Base-by-base conservation (phyloP, 1,140 invertebrate species). In the Dryas iulia region DNA sequence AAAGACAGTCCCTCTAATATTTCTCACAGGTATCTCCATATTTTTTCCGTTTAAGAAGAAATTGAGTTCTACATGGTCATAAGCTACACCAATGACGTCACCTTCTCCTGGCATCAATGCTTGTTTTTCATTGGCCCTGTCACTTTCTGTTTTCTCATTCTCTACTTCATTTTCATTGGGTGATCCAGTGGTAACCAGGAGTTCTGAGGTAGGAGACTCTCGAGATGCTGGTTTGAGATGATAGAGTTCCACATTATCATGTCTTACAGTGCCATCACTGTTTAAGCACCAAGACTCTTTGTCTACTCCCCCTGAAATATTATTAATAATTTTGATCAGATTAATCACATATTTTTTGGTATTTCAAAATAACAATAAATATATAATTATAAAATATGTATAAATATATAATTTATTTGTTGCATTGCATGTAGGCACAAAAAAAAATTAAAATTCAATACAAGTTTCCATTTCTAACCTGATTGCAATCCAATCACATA, bases 1-100 rank as follows among this genome's bases (percentile, higher is more conserved):
- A 93, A 96, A 99, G 1, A 98, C 95, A 7, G 96, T 96, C 69
- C 98, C 98, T 86, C 96, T 97, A 65, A 99, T 95, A 89, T 97
- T 98, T 67, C 95, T 94, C 8, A 99, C 93, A n/a, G 97, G 96
- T 76, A 95, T 94, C 77, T 98, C 96, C 76, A 98, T 92, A 74
- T 96, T 95, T 83, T 96, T 96, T 4, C 98, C 98, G 93, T 99
- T 99, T 18, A 98, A 90, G 87, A 96, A 99, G 92, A 99, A 99
- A 87, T 98, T 99, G 28, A 99, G 91, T 85, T 99, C 97, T 62
- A 99, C 95, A 90, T 99, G 99, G 87, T 99, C 98, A 89, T 97
- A 99, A 2, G 97, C 95, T 18, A 99, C 92, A 56, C 98, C 98
- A 81, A 99, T 94, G 67, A 98, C 95, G 90, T 99, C 98, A 59